phyloP scores from a whole-genome alignment of 2,797 vertebrate genomes.

The Pangasius sanitwongsei region DNA sequence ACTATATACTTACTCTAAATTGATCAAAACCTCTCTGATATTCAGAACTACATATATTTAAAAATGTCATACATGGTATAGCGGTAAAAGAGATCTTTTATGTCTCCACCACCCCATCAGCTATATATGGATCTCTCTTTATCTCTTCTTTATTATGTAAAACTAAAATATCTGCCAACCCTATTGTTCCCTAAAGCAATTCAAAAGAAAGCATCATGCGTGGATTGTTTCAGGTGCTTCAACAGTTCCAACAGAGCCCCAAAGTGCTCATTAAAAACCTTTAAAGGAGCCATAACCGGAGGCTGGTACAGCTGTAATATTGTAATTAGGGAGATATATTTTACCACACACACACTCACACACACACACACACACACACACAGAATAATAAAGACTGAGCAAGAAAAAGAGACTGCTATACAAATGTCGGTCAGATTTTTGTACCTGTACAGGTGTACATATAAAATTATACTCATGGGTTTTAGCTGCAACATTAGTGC shows the following conservation, averaged over 20 bases:
- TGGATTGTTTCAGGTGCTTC: conserved; percentile 38
- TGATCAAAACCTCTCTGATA: not conserved
- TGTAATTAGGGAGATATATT: conserved; percentile 21
- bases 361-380: not conserved
- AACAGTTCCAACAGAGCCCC: conserved; percentile 19
- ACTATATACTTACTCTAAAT: not conserved
- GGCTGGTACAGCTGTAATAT: conserved; percentile 33
- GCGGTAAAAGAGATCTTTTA: conserved; percentile 11
- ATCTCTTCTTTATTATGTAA: conserved; percentile 18
- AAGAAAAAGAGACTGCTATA: not conserved
- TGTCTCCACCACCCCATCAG: not conserved
- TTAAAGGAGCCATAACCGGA: conserved; percentile 23
- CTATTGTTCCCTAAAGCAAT: conserved; percentile 9
- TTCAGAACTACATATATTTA: not conserved
- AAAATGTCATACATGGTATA: not conserved
- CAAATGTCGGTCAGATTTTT: not conserved
- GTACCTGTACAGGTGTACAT: not conserved
- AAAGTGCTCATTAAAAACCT: conserved; percentile 45
- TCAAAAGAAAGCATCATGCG: not conserved
- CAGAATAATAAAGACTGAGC: not conserved
- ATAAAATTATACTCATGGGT: not conserved
- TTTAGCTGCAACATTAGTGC: not conserved
- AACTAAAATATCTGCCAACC: conserved; percentile 19
- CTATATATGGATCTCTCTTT: conserved; percentile 1
- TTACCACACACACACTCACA: not conserved